These are phyloP conservation scores for Oithona nana DNA, from an alignment of 2,888 invertebrate genomes.

Conservation along the genomic window DNA sequence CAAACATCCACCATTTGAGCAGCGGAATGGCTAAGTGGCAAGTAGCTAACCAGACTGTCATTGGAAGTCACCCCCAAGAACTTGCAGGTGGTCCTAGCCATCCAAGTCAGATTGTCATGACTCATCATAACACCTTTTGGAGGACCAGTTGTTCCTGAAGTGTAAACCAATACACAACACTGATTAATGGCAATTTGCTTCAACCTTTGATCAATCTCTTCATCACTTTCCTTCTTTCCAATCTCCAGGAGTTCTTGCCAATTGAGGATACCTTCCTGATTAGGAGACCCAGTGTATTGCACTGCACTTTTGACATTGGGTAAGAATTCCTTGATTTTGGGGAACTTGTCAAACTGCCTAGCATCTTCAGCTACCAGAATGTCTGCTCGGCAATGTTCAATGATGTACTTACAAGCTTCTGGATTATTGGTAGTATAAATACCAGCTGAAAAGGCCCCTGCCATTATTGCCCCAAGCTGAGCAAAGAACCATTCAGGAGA, in stretches of 20 bases:
- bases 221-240: constrained; percentile 47
- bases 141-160: constrained; percentile 68
- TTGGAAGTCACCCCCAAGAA: constrained; percentile 31
- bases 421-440: constrained; percentile 72
- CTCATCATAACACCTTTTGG: constrained; percentile 85
- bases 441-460: constrained; percentile 59
- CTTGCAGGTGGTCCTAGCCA: background rate
- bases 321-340: constrained; percentile 30
- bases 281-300: constrained; percentile 33
- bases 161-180: constrained; percentile 67
- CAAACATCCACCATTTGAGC: constrained; percentile 68
- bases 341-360: constrained; percentile 11
- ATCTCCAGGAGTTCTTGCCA: constrained; percentile 60
- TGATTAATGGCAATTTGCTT: constrained; percentile 54
- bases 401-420: constrained; percentile 17
- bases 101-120: constrained; percentile 52
- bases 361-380: constrained; percentile 18
- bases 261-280: constrained; percentile 35
- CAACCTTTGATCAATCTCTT: constrained; percentile 42
- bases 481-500: constrained; percentile 73
- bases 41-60: constrained; percentile 58
- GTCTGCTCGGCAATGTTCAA: constrained; percentile 1
- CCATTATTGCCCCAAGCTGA: constrained; percentile 48
- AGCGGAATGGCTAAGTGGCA: constrained; percentile 76
- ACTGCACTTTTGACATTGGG: constrained; percentile 59